Conservation (phyloP, 2,113 vertebrate genomes). For the Epinephelus lanceolatus region DNA sequence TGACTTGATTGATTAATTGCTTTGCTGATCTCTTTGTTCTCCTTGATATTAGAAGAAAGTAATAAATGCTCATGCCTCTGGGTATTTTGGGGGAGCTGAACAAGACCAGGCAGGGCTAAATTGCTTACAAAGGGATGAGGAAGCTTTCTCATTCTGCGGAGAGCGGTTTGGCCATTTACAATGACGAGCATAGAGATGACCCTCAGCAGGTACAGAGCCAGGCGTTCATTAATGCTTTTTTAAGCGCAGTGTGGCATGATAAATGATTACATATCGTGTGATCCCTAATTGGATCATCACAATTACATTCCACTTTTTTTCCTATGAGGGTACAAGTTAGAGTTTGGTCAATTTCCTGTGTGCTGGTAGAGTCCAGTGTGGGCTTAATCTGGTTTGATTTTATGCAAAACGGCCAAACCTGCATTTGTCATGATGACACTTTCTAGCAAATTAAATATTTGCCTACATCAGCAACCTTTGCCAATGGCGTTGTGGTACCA, state of each 20-base stretch:
- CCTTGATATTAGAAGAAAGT: conserved; percentile 70
- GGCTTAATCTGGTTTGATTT: no score
- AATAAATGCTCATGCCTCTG: conserved; percentile 69
- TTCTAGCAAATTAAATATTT: no score
- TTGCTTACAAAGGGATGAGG: conserved; percentile 38
- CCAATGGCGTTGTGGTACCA: no score
- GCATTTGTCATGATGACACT: no score
- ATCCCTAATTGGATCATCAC: neutral
- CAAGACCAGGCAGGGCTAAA: conserved; percentile 38
- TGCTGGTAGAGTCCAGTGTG: neutral
- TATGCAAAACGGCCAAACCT: no score
- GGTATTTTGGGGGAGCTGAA: conserved; percentile 38
- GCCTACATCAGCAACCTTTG: no score
- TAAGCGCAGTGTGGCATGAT: conserved; percentile 7
- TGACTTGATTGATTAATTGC: conserved; percentile 72
- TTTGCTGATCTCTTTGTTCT: conserved; percentile 64
- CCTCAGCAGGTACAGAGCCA: conserved; percentile 12
- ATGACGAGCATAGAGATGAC: neutral
- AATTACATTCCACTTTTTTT: neutral
- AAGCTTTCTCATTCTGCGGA: conserved; percentile 13
- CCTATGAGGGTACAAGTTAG: neutral
- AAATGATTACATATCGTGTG: conserved; percentile 23
- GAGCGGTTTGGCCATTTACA: conserved; percentile 22
- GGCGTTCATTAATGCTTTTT: conserved; percentile 24
- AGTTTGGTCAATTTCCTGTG: no score